Conservation (phyloP, 2,113 vertebrate genomes). For the Marcusenius ussheri region DNA sequence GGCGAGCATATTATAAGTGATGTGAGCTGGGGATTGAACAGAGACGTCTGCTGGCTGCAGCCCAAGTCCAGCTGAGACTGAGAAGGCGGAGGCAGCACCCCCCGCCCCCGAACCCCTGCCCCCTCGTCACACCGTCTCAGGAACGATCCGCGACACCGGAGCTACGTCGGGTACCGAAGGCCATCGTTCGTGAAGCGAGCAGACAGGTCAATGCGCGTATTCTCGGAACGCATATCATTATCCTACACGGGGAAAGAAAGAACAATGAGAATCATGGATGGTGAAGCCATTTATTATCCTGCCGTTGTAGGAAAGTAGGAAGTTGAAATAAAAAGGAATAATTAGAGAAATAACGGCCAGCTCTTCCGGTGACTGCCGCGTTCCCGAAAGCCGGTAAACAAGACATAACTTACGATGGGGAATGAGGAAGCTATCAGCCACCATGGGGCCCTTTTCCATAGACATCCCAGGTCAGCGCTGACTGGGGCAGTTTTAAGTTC, state of each 20-base stretch:
- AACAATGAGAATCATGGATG: not conserved
- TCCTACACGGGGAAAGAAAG: not conserved
- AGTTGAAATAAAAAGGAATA: not conserved
- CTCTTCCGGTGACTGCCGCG: not conserved
- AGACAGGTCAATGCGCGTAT: not conserved
- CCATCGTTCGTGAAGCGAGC: not conserved
- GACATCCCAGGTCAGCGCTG: not conserved
- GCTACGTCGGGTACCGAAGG: not conserved
- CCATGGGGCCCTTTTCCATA: not conserved
- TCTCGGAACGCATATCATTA: not conserved
- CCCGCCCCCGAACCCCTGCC: not conserved
- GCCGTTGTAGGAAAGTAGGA: not conserved
- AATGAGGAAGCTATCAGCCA: not conserved
- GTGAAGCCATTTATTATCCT: not conserved
- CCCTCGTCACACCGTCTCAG: not conserved
- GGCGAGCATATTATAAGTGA: slow-evolving; percentile 55
- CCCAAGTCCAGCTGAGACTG: not conserved
- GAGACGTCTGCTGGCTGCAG: slow-evolving; percentile 28
- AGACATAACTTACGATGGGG: not conserved
- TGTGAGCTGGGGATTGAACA: slow-evolving; percentile 41
- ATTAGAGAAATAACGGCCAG: not conserved
- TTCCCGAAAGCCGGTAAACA: not conserved
- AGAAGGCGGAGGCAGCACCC: not conserved
- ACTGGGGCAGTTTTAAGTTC: not conserved
- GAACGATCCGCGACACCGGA: not conserved